Percentiles rank a stretch among this genome's conserved stretches.
Evolutionary conservation across 1,140 invertebrate genomes (phyloP).

Genomic region (Ceratitis capitata): DNA sequence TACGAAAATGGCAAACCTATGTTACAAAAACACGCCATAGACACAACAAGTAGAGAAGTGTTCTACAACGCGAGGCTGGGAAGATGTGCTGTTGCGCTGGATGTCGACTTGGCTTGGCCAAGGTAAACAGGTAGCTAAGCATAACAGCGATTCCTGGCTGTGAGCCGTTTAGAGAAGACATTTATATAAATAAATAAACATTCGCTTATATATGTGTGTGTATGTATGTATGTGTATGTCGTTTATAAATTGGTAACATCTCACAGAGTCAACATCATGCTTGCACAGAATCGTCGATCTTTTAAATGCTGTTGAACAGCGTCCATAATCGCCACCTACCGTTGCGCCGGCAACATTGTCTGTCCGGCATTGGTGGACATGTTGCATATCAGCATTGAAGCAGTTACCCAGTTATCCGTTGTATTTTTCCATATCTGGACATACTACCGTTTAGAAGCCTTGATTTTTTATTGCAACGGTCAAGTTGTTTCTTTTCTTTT

Average conservation of each 20-base stretch:
- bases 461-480: not conserved
- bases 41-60: not conserved
- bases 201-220: not conserved
- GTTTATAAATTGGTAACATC: not conserved
- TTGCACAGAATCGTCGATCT: not conserved
- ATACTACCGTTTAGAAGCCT: conserved; percentile 30
- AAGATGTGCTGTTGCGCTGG: not conserved
- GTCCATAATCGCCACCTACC: not conserved
- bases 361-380: too few species aligned
- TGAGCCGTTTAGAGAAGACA: not conserved
- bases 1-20: not conserved
- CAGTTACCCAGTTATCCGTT: not conserved
- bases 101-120: not conserved
- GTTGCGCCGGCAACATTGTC: not conserved
- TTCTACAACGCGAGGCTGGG: not conserved
- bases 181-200: not conserved
- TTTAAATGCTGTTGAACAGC: not conserved
- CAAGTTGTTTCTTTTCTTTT: not conserved
- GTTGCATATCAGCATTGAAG: conserved; percentile 7
- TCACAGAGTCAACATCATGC: not conserved
- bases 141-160: not conserved
- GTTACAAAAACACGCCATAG: not conserved
- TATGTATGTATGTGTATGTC: not conserved
- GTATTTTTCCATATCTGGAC: conserved; percentile 18
- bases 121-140: not conserved